Base-by-base conservation (phyloP, 1,140 invertebrate genomes). In the Zaprionus davidi region DNA sequence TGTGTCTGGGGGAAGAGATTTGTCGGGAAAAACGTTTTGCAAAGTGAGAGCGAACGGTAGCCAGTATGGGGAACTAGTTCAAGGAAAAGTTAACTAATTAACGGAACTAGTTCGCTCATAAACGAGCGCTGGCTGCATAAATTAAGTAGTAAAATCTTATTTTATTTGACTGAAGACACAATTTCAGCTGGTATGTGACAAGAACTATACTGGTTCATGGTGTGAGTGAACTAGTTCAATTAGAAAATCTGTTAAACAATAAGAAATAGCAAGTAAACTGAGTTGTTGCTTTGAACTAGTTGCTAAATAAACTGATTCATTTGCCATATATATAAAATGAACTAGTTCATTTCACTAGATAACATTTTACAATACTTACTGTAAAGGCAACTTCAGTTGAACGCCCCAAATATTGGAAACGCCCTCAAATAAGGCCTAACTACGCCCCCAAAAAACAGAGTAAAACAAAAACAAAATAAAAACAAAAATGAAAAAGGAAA, bases 391-490 rank as follows among this genome's bases (percentile, higher is more conserved):
- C 51, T 38, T 36, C 26, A 31, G 67, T 66, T 71, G 12, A 71
- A 73, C 71, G 64, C 64, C 64, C 64, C 41, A n/a, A 57, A 17
- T 26, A 57, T 36, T 57, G 4, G 17, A 4, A 56, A 75, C 72
- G 58, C 66, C 72, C 67, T n/a, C 41, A 63, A 64, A 64, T 75
- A 41, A 71, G 57, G 31, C 31, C 59, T 41, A 46, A 22, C 38
- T 63, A 75, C 72, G 72, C 67, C 72, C 53, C 53, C 28, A 20
- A 70, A 63, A 70, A 44, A 49, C 34, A n/a, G 31, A 31, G 17
- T 44, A 12, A 41, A n/a, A 72, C 24, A 41, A 4, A 17, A 17
- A 44, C 1, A 38, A 38, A 1, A 15, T 0, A 41, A 41, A 41
- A 41, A 15, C 13, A 38, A n/a, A 59, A 11, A 34, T 0, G n/a